Percentiles rank a stretch among this genome's conserved stretches.
Conservation (phyloP, 35 echinoderm and acorn worm species). For the Lytechinus pictus region DNA sequence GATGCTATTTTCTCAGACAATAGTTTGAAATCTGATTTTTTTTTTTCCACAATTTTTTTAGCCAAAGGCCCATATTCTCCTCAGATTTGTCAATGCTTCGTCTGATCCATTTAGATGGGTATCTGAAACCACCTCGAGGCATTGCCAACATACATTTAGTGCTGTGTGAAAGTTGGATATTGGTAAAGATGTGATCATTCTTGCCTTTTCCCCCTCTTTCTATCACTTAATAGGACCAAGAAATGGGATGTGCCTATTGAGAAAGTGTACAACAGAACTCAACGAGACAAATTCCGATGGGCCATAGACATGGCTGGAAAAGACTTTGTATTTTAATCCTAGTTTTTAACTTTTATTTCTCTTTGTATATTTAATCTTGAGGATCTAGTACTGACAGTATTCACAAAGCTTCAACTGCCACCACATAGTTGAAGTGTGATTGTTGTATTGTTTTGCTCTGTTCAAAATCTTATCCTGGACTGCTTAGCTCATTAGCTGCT, state of each 20-base stretch:
- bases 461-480: neutral
- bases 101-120: too few relatives aligned
- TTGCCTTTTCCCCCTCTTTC: neutral
- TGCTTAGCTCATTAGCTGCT: neutral
- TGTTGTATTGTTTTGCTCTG: neutral
- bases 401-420: conserved; percentile 33
- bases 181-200: too few relatives aligned
- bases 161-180: too few relatives aligned
- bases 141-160: too few relatives aligned
- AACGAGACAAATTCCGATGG: conserved; percentile 95
- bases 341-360: conserved; percentile 14
- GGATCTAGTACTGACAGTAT: conserved; percentile 16
- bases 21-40: too few relatives aligned
- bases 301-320: conserved; percentile 94
- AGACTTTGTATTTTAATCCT: conserved; percentile 91
- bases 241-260: conserved; percentile 96
- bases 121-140: too few relatives aligned
- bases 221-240: conserved; percentile 77
- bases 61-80: too few relatives aligned
- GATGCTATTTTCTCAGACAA: too few relatives aligned
- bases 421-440: neutral
- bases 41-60: too few relatives aligned
- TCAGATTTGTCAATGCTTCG: too few relatives aligned
- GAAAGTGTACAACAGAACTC: conserved; percentile 95
- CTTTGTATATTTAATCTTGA: neutral